Evolutionary conservation across 1,140 invertebrate species (phyloP).

Genomic region (Drosophila repleta): DNA sequence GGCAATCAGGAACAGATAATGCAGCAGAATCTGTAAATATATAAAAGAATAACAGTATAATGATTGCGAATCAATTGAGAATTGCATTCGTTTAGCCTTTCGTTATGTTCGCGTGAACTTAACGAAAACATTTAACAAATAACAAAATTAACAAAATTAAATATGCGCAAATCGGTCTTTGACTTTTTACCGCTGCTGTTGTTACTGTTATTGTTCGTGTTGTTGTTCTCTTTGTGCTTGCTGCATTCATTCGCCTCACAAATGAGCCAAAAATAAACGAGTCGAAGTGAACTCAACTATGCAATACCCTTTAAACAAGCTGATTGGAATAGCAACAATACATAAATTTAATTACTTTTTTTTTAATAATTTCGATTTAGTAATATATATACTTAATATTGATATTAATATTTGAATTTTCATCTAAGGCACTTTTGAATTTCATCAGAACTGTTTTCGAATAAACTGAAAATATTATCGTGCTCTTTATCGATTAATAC

Average conservation of each 20-base stretch:
- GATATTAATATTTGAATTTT: too few species aligned
- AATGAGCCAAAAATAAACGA: conserved; percentile 13
- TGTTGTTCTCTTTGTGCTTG: conserved; percentile 29
- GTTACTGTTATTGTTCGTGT: background rate
- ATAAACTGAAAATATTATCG: background rate
- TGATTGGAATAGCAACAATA: background rate
- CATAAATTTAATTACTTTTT: too few species aligned
- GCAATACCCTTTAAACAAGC: conserved; percentile 9
- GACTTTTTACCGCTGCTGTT: conserved; percentile 44
- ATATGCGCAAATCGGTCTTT: conserved; percentile 68
- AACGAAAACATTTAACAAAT: background rate
- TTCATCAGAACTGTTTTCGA: too few species aligned
- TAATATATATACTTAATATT: too few species aligned
- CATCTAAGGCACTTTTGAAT: too few species aligned
- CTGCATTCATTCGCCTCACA: conserved; percentile 26
- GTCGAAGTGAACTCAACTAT: background rate
- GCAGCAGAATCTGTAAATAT: conserved; percentile 19
- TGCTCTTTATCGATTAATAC: background rate
- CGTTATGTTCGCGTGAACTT: conserved; percentile 25
- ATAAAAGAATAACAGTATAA: background rate
- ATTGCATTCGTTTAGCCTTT: conserved; percentile 3
- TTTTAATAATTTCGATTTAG: too few species aligned
- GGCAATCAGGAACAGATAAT: conserved; percentile 27
- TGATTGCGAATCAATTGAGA: conserved; percentile 6
- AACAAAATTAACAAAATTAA: conserved; percentile 31